These are phyloP conservation scores for Xiphias gladius DNA, from an alignment of 2,113 vertebrate species.

Conservation along the genomic window DNA sequence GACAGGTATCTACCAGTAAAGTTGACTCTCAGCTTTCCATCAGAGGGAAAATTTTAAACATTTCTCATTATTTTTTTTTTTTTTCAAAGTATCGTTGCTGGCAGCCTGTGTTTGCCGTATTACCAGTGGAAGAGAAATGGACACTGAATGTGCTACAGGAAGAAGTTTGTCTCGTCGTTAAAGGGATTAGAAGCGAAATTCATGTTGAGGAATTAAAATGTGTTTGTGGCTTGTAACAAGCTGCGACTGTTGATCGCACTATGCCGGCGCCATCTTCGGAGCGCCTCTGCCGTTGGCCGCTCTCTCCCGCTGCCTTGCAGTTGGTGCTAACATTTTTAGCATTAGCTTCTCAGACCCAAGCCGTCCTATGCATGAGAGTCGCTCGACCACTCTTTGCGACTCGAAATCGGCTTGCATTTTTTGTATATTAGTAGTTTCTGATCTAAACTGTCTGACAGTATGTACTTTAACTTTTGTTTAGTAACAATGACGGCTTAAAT, in stretches of 20 bases:
- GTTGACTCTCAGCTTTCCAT: conserved; percentile 70
- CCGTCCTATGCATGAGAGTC: not conserved
- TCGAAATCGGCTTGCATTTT: not conserved
- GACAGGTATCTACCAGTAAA: conserved; percentile 86
- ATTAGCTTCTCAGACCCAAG: conserved; percentile 46
- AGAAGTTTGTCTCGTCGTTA: not conserved
- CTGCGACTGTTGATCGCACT: conserved; percentile 41
- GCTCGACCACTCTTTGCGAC: no score
- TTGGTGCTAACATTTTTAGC: conserved; percentile 63
- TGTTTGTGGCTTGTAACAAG: conserved; percentile 13
- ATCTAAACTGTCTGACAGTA: no score
- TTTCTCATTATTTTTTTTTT: conserved; percentile 14
- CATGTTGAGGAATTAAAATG: not conserved
- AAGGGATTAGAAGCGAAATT: not conserved
- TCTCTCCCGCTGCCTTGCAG: conserved; percentile 60
- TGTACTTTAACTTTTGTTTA: no score
- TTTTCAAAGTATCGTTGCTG: conserved; percentile 4
- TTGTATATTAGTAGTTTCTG: not conserved
- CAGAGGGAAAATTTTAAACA: conserved; percentile 68
- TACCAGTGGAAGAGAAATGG: conserved; percentile 11
- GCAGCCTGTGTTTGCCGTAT: conserved; percentile 33
- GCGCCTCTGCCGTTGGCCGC: conserved; percentile 55
- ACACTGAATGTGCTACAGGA: conserved; percentile 16
- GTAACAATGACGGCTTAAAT: no score
- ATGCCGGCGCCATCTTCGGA: conserved; percentile 77